Conservation (phyloP, 2,113 vertebrate genomes). For the Cyprinodon tularosa region DNA sequence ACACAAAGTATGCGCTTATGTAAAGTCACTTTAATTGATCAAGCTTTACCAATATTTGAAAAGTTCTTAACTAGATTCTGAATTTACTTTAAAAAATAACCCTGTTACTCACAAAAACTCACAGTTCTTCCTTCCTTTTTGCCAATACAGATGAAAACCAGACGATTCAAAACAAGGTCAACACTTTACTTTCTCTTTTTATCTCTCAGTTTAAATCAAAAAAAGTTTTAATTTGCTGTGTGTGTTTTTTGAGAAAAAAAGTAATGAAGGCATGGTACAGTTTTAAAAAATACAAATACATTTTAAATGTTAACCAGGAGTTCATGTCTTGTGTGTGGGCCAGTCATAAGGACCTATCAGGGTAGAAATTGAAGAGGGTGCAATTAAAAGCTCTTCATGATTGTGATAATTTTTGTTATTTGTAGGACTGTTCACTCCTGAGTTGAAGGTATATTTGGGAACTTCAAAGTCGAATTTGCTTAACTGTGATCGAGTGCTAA, state of each 20-base stretch:
- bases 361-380: not conserved
- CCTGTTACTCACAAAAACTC: conserved; percentile 29
- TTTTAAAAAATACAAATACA: conserved; percentile 16
- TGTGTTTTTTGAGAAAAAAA: conserved; percentile 33
- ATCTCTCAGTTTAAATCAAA: conserved; percentile 57
- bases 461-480: conserved; percentile 3
- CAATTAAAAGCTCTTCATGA: not conserved
- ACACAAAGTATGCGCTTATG: no score
- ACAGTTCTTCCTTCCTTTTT: conserved; percentile 47
- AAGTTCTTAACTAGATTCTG: no score
- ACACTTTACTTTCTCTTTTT: conserved; percentile 64
- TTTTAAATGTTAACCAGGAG: not conserved
- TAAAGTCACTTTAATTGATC: no score
- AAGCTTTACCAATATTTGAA: no score
- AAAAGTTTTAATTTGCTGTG: conserved; percentile 49
- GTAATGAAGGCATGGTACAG: not conserved
- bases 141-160: conserved; percentile 52
- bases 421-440: not conserved
- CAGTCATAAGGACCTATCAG: not conserved
- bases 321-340: not conserved
- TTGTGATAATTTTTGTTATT: not conserved
- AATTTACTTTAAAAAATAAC: no score
- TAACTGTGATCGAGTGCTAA: conserved; percentile 9
- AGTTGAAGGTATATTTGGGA: not conserved
- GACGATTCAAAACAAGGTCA: conserved; percentile 71